Base-by-base conservation (phyloP, 2,888 invertebrate genomes). In the Amiota minor region DNA sequence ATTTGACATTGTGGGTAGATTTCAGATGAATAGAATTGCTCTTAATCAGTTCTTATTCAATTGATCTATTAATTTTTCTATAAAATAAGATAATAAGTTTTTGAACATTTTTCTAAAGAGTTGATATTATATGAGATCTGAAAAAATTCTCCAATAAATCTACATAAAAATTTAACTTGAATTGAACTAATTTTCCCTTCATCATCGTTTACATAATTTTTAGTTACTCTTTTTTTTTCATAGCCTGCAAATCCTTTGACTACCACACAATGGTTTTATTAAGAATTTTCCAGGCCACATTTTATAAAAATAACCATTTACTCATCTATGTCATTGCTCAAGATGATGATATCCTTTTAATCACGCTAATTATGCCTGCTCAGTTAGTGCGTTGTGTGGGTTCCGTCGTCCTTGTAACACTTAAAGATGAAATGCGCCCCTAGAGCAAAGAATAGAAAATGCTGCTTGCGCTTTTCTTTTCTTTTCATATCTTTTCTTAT, bases 301-400 rank as follows among this genome's bases (percentile, higher is more conserved):
- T 35, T 35, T 35, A 35, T 35, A 35, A 35, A 35, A 35, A 35
- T 35, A 35, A 35, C 35, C 35, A 35, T 35, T 35, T 1, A 59
- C 20, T 59, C 59, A 20, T 20, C 16, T n/a, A 9, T 20, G 20
- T 20, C 20, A 11, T 20, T 56, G 16, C 56, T 20, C 53, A 16
- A 53, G n/a, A 14, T 16, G 12, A n/a, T 2, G 20, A 11, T 59
- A 18, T 10, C 20, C 20, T 62, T 62, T 62, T 62, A 62, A 62
- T 62, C 45, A 62, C 45, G 6, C 62, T 62, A 62, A 62, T 62
- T 62, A 62, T 45, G 62, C 62, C 20, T 35, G 62, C 23, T 59
- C 59, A 62, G 62, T 59, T 45, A 45, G 35, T 35, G 35, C 6
- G 35, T 35, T 35, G 35, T 35, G 35, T 35, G 35, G 35, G 35